Conservation (phyloP, 1,140 invertebrate species). For the Lepidurus packardi region DNA sequence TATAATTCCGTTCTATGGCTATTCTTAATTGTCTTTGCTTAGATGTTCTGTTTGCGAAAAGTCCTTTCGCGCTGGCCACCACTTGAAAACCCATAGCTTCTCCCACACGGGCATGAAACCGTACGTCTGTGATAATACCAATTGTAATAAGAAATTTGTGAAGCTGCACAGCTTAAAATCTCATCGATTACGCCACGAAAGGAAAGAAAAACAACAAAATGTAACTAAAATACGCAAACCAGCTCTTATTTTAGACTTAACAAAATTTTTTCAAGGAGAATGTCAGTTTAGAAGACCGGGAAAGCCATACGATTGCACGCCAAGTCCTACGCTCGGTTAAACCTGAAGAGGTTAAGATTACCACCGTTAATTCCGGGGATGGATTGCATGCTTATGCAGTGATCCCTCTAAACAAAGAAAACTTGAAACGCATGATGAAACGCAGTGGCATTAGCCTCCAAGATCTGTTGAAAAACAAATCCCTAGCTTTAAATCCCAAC, state of each 20-base stretch:
- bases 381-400: constrained; percentile 32
- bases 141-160: constrained; percentile 70
- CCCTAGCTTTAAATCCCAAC: constrained; percentile 25
- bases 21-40: constrained; percentile 38
- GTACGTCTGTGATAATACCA: constrained; percentile 63
- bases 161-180: constrained; percentile 74
- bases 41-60: constrained; percentile 84
- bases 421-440: constrained; percentile 32
- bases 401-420: constrained; percentile 31
- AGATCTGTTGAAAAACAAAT: constrained; percentile 29
- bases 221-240: neutral
- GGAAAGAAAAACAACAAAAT: constrained; percentile 37
- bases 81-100: constrained; percentile 76
- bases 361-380: constrained; percentile 31
- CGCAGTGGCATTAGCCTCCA: constrained; percentile 30
- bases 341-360: constrained; percentile 31
- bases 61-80: constrained; percentile 87
- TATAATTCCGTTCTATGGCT: neutral
- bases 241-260: no score
- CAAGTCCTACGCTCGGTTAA: constrained; percentile 31
- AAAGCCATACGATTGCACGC: constrained; percentile 27
- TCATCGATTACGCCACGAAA: constrained; percentile 61
- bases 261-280: neutral
- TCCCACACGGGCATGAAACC: constrained; percentile 71
- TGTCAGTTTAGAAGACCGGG: neutral